phyloP scores from a whole-genome alignment of 2,888 invertebrate genomes.

The Mayetiola destructor region DNA sequence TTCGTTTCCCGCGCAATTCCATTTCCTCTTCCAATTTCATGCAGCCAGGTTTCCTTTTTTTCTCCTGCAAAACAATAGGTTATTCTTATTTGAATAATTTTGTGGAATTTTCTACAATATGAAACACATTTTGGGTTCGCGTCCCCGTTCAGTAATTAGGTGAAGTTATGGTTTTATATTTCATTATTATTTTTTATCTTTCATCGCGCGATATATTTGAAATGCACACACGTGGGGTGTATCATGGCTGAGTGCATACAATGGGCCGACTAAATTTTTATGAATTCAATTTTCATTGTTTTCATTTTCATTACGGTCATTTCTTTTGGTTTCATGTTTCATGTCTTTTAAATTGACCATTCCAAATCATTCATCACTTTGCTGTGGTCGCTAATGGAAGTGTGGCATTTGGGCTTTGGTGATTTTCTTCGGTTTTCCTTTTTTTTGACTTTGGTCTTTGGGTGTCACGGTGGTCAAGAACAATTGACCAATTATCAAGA shows the following conservation, averaged over 20 bases:
- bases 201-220: neutral
- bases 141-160: constrained; percentile 4
- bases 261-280: too few relatives aligned
- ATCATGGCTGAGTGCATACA: constrained; percentile 1
- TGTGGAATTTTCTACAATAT: too few relatives aligned
- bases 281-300: too few relatives aligned
- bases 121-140: neutral
- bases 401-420: neutral
- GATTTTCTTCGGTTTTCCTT: neutral
- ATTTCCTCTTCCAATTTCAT: too few relatives aligned
- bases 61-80: neutral
- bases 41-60: neutral
- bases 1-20: constrained; percentile 8
- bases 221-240: neutral
- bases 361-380: constrained; percentile 1
- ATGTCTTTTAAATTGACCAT: neutral
- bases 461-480: too few relatives aligned
- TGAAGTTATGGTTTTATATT: constrained; percentile 9
- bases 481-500: too few relatives aligned
- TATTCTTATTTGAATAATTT: constrained; percentile 10
- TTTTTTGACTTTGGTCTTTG: too few relatives aligned
- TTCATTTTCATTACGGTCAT: neutral
- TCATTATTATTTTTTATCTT: too few relatives aligned
- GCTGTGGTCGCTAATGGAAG: neutral
- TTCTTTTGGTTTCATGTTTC: neutral